phyloP scores from a whole-genome alignment of 1,140 invertebrate species.

The Hycleus cichorii region DNA sequence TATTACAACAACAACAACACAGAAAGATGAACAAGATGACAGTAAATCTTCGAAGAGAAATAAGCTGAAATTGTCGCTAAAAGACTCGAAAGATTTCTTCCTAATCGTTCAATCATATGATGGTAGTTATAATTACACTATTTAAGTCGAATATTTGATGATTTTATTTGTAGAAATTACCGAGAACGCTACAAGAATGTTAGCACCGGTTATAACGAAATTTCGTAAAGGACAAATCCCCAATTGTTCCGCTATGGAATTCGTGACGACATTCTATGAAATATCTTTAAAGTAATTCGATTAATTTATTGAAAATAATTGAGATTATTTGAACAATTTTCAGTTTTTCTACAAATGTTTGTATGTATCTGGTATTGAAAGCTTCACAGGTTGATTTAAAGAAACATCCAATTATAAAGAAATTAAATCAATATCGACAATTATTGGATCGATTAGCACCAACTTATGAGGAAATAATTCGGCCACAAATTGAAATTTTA shows the following conservation, averaged over 20 bases:
- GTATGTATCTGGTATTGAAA: conserved; percentile 80
- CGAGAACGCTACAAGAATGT: conserved; percentile 52
- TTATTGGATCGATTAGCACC: conserved; percentile 65
- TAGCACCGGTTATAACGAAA: conserved; percentile 60
- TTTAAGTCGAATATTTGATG: not conserved
- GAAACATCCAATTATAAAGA: conserved; percentile 79
- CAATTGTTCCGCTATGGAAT: conserved; percentile 52
- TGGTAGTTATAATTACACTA: conserved; percentile 40
- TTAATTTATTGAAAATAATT: conserved; percentile 11
- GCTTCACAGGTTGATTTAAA: conserved; percentile 58
- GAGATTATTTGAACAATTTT: conserved; percentile 25
- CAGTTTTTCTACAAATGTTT: conserved; percentile 77
- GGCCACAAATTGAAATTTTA: conserved; percentile 53
- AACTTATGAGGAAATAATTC: conserved; percentile 55
- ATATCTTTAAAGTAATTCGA: conserved; percentile 58
- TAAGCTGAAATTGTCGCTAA: conserved; percentile 65
- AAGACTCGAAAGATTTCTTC: conserved; percentile 78
- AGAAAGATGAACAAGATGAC: too few species aligned
- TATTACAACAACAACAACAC: too few species aligned
- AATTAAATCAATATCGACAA: conserved; percentile 71
- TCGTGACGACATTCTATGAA: conserved; percentile 63
- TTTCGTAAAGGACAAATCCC: conserved; percentile 32
- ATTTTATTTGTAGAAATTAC: conserved; percentile 45
- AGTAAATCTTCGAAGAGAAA: conserved; percentile 62
- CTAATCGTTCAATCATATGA: conserved; percentile 70